phyloP scores from a whole-genome alignment of 2,113 vertebrate species.

The Pteruthius melanotis region DNA sequence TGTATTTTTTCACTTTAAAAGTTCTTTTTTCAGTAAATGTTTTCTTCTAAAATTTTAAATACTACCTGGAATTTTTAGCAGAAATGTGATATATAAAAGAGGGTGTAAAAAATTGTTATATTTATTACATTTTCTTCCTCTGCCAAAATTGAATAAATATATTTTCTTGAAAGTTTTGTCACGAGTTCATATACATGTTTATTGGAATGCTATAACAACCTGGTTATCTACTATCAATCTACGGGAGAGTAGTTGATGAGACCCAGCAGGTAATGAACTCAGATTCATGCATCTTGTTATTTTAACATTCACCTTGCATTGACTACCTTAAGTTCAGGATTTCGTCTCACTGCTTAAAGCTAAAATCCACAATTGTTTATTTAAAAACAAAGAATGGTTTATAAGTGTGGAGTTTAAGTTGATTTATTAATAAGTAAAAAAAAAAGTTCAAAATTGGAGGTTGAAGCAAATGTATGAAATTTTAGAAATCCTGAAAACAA shows the following conservation, averaged over 20 bases:
- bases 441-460: neutral
- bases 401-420: neutral
- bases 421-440: neutral
- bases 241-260: neutral
- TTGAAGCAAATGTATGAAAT: neutral
- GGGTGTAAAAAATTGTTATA: neutral
- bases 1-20: neutral
- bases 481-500: neutral
- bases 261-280: neutral
- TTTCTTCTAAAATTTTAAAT: neutral
- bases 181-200: neutral
- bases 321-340: neutral
- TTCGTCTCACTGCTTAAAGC: neutral
- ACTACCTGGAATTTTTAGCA: neutral
- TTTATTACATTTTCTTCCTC: neutral
- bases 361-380: neutral
- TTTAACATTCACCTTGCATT: neutral
- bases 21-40: neutral
- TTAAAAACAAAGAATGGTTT: neutral
- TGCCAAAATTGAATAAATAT: constrained; percentile 26
- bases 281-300: fast-evolving
- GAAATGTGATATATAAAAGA: neutral
- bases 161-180: constrained; percentile 6
- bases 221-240: neutral
- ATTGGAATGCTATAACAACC: neutral